Evolutionary conservation across 2,888 invertebrate species (phyloP), one percentile per base, ranked within the genome.

Genomic region (Cylloceria caligata): DNA sequence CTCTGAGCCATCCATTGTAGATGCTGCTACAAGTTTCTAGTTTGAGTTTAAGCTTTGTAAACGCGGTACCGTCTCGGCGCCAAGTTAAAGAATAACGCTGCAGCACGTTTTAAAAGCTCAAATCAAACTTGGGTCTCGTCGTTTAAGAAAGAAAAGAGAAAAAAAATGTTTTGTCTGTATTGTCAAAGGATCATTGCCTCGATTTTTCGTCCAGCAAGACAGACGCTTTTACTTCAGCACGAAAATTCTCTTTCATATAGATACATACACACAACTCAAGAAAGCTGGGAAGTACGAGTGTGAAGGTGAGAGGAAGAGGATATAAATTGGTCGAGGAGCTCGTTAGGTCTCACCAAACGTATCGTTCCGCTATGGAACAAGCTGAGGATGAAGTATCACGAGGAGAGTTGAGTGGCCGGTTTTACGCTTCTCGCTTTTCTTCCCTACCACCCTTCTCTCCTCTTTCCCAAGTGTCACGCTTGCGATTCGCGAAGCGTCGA

Each of bases 261-360:
- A 30, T 4, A 55, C 30, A 27, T n/a, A 55, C 30, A 55, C 21
- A 55, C n/a, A 24, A 39, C 19, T 39, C 39, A 52, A 55, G 73
- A 74, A 34, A 64, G 42, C 68, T 21, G 39, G 16, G 62, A 27
- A 24, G 36, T 9, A 11, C 9, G 67, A 7, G 42, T 2, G 34
- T 3, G 11, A 13, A 42, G 36, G n/a, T 11, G 42, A 24, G 24
- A 21, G 68, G 27, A 19, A 39, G 49, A 65, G 45, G 80, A 80
- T 71, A 80, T 76, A 80, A 80, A 80, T 75, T 72, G 80, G 65
- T 71, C 57, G 65, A 57, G 71, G 49, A 76, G 80, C 80, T 80
- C 80, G 80, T 80, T 80, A 80, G 71, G 71, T 71, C 57, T 55
- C 69, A 36, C 62, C 69, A 69, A 80, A 76, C 80, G 71, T 80